phyloP scores from a whole-genome alignment of 2,113 vertebrate species.

The Eurystomus gularis region DNA sequence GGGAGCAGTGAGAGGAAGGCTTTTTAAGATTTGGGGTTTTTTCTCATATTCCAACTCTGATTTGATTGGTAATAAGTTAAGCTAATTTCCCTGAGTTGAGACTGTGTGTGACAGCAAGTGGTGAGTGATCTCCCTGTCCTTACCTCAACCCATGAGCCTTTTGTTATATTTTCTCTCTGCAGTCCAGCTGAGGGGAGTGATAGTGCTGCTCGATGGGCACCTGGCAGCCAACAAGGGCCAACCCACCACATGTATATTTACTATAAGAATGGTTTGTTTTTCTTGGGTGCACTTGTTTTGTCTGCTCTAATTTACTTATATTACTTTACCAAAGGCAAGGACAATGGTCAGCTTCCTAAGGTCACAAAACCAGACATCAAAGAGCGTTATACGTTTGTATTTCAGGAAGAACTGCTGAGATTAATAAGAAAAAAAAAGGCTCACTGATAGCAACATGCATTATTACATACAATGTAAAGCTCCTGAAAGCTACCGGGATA shows the following conservation, averaged over 20 bases:
- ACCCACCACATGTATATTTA: background rate
- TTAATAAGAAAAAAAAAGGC: background rate
- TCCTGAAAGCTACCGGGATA: background rate
- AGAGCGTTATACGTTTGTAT: background rate
- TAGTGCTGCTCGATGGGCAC: background rate
- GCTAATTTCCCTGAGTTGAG: background rate
- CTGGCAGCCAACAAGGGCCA: background rate
- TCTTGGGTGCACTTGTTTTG: background rate
- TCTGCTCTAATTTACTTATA: background rate
- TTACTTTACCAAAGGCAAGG: background rate
- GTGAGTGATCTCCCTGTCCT: background rate
- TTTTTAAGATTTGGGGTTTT: background rate
- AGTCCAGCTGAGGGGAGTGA: background rate
- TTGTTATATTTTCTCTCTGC: background rate
- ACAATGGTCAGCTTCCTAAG: background rate
- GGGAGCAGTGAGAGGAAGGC: background rate
- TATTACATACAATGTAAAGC: background rate
- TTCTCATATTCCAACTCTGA: background rate
- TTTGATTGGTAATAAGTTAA: background rate
- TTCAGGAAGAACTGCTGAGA: background rate
- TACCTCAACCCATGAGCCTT: background rate
- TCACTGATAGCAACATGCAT: background rate
- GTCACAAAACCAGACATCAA: background rate
- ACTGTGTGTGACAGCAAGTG: accelerated
- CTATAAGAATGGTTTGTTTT: background rate